phyloP scores from a whole-genome alignment of 2,113 vertebrate genomes.

The Morone saxatilis region DNA sequence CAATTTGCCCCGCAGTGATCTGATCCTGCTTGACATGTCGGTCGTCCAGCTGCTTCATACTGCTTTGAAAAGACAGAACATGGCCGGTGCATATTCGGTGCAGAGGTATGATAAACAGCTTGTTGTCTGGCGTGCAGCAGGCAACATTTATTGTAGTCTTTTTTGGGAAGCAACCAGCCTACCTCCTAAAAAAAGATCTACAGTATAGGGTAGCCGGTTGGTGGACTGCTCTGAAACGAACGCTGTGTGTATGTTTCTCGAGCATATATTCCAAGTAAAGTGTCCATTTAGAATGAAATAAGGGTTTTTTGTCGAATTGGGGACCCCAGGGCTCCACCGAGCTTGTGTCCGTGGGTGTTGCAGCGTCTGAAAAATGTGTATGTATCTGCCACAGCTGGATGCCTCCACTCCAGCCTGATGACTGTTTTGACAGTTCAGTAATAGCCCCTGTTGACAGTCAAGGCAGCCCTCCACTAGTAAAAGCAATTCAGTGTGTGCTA shows the following conservation, averaged over 20 bases:
- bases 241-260: slow-evolving; percentile 9
- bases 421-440: slow-evolving; percentile 80
- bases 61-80: slow-evolving; percentile 31
- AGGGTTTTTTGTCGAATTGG: slow-evolving; percentile 31
- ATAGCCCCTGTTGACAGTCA: slow-evolving; percentile 74
- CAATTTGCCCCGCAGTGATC: slow-evolving; percentile 22
- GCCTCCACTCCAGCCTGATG: slow-evolving; percentile 69
- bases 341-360: slow-evolving; percentile 52
- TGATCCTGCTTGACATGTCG: slow-evolving; percentile 5
- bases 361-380: slow-evolving; percentile 53
- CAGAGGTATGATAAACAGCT: slow-evolving; percentile 60
- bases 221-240: slow-evolving; percentile 28
- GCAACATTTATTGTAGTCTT: slow-evolving; percentile 60
- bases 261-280: slow-evolving; percentile 45
- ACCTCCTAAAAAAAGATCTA: slow-evolving; percentile 44
- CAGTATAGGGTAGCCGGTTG: slow-evolving; percentile 3
- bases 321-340: slow-evolving; percentile 39
- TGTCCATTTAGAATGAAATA: slow-evolving; percentile 72
- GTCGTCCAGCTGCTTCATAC: slow-evolving; percentile 37
- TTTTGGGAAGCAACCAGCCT: slow-evolving; percentile 53
- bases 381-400: slow-evolving; percentile 70
- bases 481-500: slow-evolving; percentile 65
- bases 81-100: slow-evolving; percentile 12
- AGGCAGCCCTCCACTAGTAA: slow-evolving; percentile 51
- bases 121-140: slow-evolving; percentile 53